A percentile compares a stretch with the other conserved stretches of the same genome.
These are phyloP conservation scores for Xiphophorus birchmanni DNA, from an alignment of 2,797 vertebrate genomes.

Conservation along the genomic window DNA sequence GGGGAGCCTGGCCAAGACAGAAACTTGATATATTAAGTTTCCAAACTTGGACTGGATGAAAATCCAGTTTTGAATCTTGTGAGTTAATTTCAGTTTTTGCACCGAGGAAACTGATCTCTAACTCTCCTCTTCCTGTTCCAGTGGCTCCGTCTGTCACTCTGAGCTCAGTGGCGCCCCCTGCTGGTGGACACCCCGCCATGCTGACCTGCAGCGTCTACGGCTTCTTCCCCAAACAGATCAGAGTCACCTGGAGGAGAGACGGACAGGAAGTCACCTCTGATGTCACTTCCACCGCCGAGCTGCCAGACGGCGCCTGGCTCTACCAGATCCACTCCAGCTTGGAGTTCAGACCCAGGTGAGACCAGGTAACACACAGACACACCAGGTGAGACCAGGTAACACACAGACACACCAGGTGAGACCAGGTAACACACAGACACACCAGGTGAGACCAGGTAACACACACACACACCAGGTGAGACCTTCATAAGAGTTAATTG, in stretches of 20 bases:
- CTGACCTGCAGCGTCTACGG: conserved; percentile 5
- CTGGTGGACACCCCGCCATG: not conserved
- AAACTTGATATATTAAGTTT: too few relatives aligned
- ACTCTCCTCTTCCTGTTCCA: not conserved
- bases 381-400: not conserved
- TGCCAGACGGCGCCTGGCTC: not conserved
- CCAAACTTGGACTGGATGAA: too few relatives aligned
- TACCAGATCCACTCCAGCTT: conserved; percentile 10
- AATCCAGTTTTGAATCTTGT: too few relatives aligned
- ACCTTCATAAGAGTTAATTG: too few relatives aligned
- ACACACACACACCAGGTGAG: too few relatives aligned
- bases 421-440: too few relatives aligned
- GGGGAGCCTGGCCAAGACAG: too few relatives aligned
- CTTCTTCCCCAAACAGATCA: conserved; percentile 10
- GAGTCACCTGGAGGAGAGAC: not conserved
- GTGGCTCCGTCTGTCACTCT: not conserved
- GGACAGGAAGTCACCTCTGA: not conserved
- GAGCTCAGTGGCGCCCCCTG: not conserved
- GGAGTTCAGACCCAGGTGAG: conserved; percentile 5
- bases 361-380: too few relatives aligned
- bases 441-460: too few relatives aligned
- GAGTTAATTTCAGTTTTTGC: too few relatives aligned
- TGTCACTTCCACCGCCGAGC: not conserved
- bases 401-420: too few relatives aligned
- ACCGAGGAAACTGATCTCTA: too few relatives aligned